Evolutionary conservation across 2,797 vertebrate species (phyloP), one percentile per base, ranked within the genome.

Genomic region (Harpagifer antarcticus): DNA sequence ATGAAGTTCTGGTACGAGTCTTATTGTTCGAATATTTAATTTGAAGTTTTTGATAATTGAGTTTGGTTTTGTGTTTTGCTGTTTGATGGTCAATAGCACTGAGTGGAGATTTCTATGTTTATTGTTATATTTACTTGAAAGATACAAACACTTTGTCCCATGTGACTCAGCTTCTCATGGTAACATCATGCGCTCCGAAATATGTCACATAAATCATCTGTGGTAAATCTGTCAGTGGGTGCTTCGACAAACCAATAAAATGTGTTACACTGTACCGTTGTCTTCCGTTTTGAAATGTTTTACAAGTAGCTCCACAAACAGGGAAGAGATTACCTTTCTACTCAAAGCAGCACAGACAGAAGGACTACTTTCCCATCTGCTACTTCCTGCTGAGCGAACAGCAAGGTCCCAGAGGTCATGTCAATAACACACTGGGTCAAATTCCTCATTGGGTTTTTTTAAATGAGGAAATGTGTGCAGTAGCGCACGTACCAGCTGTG

Each of bases 171-270:
- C 69, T 77, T 73, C 56, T 90, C 64, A 23, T 69, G 73, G 20
- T 72, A 55, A 66, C 68, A 50, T 74, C 57, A 47, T 52, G 58
- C 69, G 65, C 68, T 50, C 61, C 1, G 54, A 65, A 72, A 58
- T 11, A 42, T 63, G 48, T 44, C 17, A 2, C 27, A 27, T 70
- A 47, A 33, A 33, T 40, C 15, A 5, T 80, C 50, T 11, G 23
- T 73, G 74, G 82, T 60, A 55, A 33, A 63, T 33, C 54, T 67
- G 73, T 87, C 31, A 49, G 44, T 81, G 40, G 63, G 69, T 89
- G 75, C 76, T 81, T 68, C 83, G 72, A 79, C 48, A 19, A 66
- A 64, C 78, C 33, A 91, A 91, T 87, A 89, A 88, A 85, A 54
- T 74, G 20, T 79, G 49, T 78, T 49, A 50, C 47, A 20, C 2